Base-by-base conservation (phyloP, 2,113 vertebrate genomes). In the Microcebus murinus region DNA sequence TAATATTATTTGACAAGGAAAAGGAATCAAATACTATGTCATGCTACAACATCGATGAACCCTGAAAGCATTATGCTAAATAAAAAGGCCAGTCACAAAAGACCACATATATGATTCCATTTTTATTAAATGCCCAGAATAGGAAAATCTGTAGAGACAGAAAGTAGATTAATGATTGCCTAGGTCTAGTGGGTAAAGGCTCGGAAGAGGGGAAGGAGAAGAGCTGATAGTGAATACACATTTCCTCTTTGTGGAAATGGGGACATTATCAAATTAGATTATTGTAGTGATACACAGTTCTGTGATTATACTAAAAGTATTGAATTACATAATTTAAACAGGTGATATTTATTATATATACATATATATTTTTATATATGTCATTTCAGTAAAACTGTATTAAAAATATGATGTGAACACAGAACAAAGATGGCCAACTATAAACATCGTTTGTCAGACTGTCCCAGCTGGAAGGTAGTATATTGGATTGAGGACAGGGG, bases 291-390 rank as follows among this genome's bases (percentile, higher is more conserved):
- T 23, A 2, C 2, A 4, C 27, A 84, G 8, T 10, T 45, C 4
- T 12, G 27, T 5, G 2, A 71, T 29, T 23, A 11, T 2, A 7
- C 20, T 45, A 0, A 39, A 59, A 4, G 14, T 15, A 23, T 0
- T 2, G 17, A 25, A 52, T 6, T 36, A 1, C 20, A 34, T 17
- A 50, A 6, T 31, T 18, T 39, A 29, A 4, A 29, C 4, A 25
- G 6, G 0, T 45, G 34, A 34, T 1, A 21, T 7, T 4, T 11
- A 1, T 63, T 65, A 3, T 36, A 2, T 27, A 2, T 8, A 34
- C 4, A 63, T 52, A 59, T 59, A 59, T 59, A 59, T 59, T 18
- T 52, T 55, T 31, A 67, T n/a, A 34, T 67, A 15, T 67, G 27
- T 3, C 14, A 61, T 29, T 15, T 63, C 52, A 79, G 23, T 20